Evolutionary conservation across 2,113 vertebrate genomes (phyloP).

Genomic region (Piprites chloris): DNA sequence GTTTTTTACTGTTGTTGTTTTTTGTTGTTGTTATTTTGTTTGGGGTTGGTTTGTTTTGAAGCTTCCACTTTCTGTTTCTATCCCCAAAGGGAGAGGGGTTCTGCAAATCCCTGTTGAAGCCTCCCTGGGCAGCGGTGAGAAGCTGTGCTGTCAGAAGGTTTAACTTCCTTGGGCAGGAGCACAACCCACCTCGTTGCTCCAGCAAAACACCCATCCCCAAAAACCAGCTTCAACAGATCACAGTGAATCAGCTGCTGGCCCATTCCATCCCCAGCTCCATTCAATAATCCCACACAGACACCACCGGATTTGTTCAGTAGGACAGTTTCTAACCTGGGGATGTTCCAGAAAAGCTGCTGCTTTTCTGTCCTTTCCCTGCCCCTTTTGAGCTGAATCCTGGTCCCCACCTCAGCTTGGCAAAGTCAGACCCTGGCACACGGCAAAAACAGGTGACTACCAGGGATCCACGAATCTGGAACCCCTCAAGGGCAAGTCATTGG

Average conservation of each 20-base stretch:
- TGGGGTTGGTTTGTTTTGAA: neutral
- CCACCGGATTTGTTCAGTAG: no score
- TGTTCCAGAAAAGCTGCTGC: neutral
- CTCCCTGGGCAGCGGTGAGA: neutral
- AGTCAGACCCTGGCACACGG: neutral
- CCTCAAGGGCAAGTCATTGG: no score
- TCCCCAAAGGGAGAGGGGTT: neutral
- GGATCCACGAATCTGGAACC: neutral
- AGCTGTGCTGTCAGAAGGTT: neutral
- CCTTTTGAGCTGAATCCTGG: neutral
- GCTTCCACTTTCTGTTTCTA: neutral
- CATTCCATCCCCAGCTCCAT: fast-evolving
- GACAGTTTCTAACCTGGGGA: neutral
- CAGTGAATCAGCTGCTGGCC: neutral
- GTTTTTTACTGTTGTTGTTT: neutral
- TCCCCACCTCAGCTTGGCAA: neutral
- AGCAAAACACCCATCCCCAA: neutral
- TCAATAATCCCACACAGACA: neutral
- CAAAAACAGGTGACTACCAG: neutral
- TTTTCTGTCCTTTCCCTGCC: neutral
- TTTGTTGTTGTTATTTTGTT: neutral
- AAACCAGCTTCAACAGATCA: neutral
- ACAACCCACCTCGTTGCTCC: neutral
- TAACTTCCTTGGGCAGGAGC: neutral
- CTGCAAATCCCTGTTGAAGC: neutral